Percentiles rank a stretch among this genome's conserved stretches.
phyloP scores from a whole-genome alignment of 2,113 vertebrate species.

The Sphyrna mokarran region DNA sequence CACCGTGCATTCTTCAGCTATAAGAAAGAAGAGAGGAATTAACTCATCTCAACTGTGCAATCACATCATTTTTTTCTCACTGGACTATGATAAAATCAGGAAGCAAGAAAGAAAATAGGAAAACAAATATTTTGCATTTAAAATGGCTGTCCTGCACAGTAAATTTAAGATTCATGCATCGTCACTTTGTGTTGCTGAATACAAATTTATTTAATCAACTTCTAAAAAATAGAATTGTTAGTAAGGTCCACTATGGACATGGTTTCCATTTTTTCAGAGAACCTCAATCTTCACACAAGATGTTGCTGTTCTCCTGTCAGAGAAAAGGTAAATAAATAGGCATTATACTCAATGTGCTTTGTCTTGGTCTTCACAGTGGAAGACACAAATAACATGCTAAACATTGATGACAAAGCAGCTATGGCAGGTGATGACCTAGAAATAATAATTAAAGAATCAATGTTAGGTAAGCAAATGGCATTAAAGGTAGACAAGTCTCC shows the following conservation, averaged over 20 bases:
- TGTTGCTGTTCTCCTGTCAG: neutral
- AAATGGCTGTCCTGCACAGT: neutral
- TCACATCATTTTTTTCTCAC: too few relatives aligned
- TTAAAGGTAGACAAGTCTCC: too few relatives aligned
- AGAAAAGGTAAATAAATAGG: neutral
- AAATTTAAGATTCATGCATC: neutral
- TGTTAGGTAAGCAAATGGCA: too few relatives aligned
- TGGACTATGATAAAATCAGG: neutral
- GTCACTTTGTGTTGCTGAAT: neutral
- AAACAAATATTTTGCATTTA: neutral
- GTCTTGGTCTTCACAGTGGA: too few relatives aligned
- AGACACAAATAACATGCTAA: too few relatives aligned
- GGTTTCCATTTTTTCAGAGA: neutral
- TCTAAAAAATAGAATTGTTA: neutral
- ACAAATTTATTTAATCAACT: neutral
- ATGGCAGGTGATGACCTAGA: too few relatives aligned
- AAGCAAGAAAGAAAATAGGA: neutral
- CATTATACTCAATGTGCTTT: neutral
- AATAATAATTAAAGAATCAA: too few relatives aligned
- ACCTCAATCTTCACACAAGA: neutral
- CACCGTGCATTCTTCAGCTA: slow-evolving; percentile 62
- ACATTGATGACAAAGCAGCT: too few relatives aligned
- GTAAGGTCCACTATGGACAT: neutral
- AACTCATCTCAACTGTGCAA: neutral
- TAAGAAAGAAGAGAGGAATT: slow-evolving; percentile 40